Evolutionary conservation across 2,113 vertebrate species (phyloP).

Genomic region (Ascaphus truei): DNA sequence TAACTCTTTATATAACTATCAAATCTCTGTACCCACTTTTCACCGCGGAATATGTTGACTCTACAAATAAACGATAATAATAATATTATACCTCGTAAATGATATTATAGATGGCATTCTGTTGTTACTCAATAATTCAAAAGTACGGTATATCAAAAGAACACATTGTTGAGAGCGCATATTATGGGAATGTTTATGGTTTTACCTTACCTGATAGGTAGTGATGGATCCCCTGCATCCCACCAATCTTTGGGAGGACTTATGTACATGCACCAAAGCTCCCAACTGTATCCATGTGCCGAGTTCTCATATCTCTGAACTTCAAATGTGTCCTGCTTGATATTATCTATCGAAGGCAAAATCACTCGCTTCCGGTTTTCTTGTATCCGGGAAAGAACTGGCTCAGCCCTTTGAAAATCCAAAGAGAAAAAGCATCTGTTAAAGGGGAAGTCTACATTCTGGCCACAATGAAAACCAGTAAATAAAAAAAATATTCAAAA

Average conservation of each 20-base stretch:
- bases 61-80: too few species aligned
- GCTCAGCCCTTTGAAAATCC: conserved; percentile 78
- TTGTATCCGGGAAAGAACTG: conserved; percentile 87
- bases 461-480: too few species aligned
- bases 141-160: too few species aligned
- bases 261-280: conserved; percentile 99
- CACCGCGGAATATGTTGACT: too few species aligned
- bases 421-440: neutral
- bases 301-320: conserved; percentile 95
- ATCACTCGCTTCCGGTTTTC: conserved; percentile 85
- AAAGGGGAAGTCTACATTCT: too few species aligned
- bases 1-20: too few species aligned
- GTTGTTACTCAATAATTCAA: too few species aligned
- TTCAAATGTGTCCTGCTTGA: conserved; percentile 91
- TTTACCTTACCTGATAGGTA: conserved; percentile 82
- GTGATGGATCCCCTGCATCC: conserved; percentile 86
- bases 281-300: conserved; percentile 94
- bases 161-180: too few species aligned
- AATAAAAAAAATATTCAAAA: too few species aligned
- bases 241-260: conserved; percentile 94
- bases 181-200: neutral
- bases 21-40: too few species aligned
- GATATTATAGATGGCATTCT: too few species aligned
- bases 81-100: too few species aligned
- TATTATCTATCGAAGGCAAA: conserved; percentile 95